Percentiles rank a stretch among this genome's conserved stretches.
Evolutionary conservation across 2,113 vertebrate genomes (phyloP).

Genomic region (Micromys minutus): DNA sequence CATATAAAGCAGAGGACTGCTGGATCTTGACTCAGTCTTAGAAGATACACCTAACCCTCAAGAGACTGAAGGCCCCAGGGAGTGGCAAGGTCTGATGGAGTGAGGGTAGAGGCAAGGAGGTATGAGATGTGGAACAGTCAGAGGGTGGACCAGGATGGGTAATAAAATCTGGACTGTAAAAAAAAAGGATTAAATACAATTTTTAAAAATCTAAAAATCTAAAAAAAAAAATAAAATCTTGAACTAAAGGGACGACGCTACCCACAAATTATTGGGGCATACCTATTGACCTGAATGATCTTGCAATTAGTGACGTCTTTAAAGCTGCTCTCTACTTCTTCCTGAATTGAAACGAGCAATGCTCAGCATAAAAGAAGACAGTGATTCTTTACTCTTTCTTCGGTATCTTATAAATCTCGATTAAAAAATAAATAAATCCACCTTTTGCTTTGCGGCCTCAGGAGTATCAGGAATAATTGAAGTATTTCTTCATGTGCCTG

Average conservation of each 20-base stretch:
- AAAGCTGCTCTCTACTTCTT: not conserved
- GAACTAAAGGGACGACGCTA: not conserved
- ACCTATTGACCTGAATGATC: not conserved
- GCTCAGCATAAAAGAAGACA: not conserved
- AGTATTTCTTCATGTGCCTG: conserved; percentile 4
- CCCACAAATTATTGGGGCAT: not conserved
- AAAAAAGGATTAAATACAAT: too few relatives aligned
- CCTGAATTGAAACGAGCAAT: not conserved
- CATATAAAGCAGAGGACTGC: too few relatives aligned
- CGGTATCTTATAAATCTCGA: not conserved
- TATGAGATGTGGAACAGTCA: too few relatives aligned
- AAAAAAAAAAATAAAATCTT: not conserved
- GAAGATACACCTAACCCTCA: too few relatives aligned
- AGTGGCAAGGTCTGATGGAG: too few relatives aligned
- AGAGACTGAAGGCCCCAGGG: too few relatives aligned
- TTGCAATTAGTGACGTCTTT: not conserved
- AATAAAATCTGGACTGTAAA: not conserved
- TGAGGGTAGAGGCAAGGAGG: too few relatives aligned
- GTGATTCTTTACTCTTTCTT: conserved; percentile 16
- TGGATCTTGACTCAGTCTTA: too few relatives aligned
- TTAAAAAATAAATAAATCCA: conserved; percentile 14
- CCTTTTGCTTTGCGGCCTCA: conserved; percentile 8
- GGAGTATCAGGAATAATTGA: not conserved
- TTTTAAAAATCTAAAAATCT: too few relatives aligned
- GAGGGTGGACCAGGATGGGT: too few relatives aligned